Conservation (phyloP, 1,140 invertebrate species). For the Eriocheir sinensis region DNA sequence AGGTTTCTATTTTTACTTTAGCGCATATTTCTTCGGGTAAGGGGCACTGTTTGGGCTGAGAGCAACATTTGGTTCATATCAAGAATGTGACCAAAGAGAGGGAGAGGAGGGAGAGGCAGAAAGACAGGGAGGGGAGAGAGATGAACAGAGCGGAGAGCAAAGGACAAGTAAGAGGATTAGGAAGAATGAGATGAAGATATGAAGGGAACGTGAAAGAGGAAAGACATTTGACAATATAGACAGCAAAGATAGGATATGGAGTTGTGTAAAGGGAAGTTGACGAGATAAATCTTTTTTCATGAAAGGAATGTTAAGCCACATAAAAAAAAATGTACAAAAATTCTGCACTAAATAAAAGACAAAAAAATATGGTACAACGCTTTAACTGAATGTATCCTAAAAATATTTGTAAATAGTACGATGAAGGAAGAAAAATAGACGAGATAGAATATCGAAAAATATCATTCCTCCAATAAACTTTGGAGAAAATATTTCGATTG, state of each 20-base stretch:
- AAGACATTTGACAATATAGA: neutral
- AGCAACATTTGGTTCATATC: neutral
- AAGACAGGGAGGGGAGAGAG: slow-evolving; percentile 1
- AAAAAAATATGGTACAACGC: too few species aligned
- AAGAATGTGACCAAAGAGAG: neutral
- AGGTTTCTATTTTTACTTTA: neutral
- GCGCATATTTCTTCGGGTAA: neutral
- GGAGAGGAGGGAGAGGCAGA: neutral
- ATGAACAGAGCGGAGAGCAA: neutral
- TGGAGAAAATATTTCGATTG: neutral
- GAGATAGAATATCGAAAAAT: too few species aligned
- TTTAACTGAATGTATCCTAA: too few species aligned
- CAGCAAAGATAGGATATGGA: neutral
- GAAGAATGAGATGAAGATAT: neutral
- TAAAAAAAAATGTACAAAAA: too few species aligned
- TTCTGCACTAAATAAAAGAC: neutral
- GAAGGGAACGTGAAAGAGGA: neutral
- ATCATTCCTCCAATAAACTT: too few species aligned
- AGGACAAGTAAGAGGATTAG: neutral
- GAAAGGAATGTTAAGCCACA: too few species aligned
- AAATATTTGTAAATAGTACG: too few species aligned
- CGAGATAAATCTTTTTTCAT: too few species aligned
- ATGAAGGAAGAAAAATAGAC: slow-evolving; percentile 9
- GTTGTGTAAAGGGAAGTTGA: neutral
- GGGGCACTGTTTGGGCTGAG: neutral